phyloP scores from a whole-genome alignment of 2,888 invertebrate genomes.

The Amiota mariae region DNA sequence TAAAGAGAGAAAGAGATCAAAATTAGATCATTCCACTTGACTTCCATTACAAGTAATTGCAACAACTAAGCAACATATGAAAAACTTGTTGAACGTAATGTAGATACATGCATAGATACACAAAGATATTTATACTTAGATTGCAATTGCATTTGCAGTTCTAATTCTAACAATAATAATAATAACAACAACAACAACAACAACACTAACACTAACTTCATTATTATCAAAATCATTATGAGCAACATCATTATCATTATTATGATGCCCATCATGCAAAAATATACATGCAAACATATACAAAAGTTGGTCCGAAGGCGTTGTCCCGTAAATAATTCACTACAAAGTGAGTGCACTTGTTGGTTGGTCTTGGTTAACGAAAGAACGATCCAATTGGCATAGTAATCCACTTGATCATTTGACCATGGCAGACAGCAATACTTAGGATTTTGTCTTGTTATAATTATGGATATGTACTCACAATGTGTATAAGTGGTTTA shows the following conservation, averaged over 20 bases:
- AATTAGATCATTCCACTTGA: constrained; percentile 56
- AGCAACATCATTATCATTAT: constrained; percentile 4
- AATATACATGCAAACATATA: not conserved
- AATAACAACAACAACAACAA: not conserved
- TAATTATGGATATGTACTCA: too few species aligned
- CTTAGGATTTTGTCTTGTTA: not conserved
- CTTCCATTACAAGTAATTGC: constrained; percentile 46
- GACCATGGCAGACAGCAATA: constrained; percentile 58
- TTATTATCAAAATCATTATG: too few species aligned
- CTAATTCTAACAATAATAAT: too few species aligned
- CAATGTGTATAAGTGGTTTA: too few species aligned
- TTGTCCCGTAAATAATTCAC: constrained; percentile 33
- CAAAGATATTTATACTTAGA: not conserved
- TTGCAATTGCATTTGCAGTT: not conserved
- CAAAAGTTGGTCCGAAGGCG: constrained; percentile 35
- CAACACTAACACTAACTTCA: too few species aligned
- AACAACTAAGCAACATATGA: not conserved
- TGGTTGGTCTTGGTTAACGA: constrained; percentile 15
- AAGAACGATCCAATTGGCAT: constrained; percentile 53
- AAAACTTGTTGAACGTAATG: constrained; percentile 4
- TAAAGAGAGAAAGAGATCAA: constrained; percentile 35
- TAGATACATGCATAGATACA: too few species aligned
- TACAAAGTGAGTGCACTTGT: constrained; percentile 28
- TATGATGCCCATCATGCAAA: constrained; percentile 14
- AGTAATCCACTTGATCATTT: constrained; percentile 71